phyloP scores from a whole-genome alignment of 2,797 vertebrate species.

The Nannoperca obscura region DNA sequence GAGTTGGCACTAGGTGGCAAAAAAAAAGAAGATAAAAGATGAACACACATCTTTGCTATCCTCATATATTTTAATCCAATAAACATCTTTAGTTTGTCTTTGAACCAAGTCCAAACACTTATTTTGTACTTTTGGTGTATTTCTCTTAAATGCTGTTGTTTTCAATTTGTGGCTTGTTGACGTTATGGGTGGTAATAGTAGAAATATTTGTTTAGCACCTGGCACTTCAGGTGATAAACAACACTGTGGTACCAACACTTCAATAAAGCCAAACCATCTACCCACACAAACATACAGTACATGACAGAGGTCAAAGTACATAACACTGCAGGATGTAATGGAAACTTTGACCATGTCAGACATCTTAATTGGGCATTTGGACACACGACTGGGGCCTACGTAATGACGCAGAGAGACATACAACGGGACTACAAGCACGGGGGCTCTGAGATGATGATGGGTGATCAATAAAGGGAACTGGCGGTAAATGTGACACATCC shows the following conservation, averaged over 20 bases:
- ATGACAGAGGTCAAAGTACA: slow-evolving; percentile 3
- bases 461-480: slow-evolving; percentile 66
- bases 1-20: slow-evolving; percentile 23
- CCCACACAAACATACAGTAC: background rate
- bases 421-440: slow-evolving; percentile 46
- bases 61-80: background rate
- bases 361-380: slow-evolving; percentile 3
- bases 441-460: slow-evolving; percentile 44
- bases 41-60: too few relatives aligned
- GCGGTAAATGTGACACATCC: slow-evolving; percentile 81
- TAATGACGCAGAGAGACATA: slow-evolving; percentile 30
- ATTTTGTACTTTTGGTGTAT: background rate
- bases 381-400: slow-evolving; percentile 8
- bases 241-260: slow-evolving; percentile 9
- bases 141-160: background rate
- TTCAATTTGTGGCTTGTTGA: background rate
- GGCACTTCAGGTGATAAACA: background rate
- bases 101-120: slow-evolving; percentile 20
- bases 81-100: slow-evolving; percentile 17
- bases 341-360: slow-evolving; percentile 22
- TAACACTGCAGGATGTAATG: slow-evolving; percentile 10
- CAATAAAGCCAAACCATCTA: slow-evolving; percentile 31
- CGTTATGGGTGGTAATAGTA: background rate
- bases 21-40: background rate
- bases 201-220: background rate